Evolutionary conservation across 2,797 vertebrate genomes (phyloP).

Genomic region (Rhinoraja longicauda): DNA sequence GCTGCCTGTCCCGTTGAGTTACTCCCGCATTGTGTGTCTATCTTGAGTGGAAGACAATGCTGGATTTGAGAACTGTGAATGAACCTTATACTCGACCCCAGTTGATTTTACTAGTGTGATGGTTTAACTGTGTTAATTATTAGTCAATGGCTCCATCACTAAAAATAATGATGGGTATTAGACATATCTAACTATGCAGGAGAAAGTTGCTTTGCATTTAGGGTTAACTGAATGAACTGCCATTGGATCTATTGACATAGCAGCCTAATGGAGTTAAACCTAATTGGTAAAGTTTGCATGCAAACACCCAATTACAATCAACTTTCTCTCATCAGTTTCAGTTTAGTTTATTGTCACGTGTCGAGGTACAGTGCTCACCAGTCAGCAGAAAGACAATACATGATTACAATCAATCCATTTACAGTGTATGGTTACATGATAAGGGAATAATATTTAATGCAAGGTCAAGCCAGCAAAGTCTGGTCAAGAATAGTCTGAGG

Average conservation of each 20-base stretch:
- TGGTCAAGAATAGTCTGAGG: too few relatives aligned
- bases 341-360: too few relatives aligned
- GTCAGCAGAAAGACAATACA: too few relatives aligned
- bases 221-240: neutral
- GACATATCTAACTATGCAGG: neutral
- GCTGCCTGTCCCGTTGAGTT: too few relatives aligned
- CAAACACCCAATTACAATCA: neutral
- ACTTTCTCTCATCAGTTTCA: too few relatives aligned
- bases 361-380: too few relatives aligned
- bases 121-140: neutral
- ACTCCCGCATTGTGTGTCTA: too few relatives aligned
- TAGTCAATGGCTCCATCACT: neutral
- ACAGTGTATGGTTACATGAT: too few relatives aligned
- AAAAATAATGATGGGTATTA: neutral
- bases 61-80: neutral
- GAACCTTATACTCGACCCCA: too few relatives aligned
- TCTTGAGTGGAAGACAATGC: neutral
- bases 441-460: too few relatives aligned
- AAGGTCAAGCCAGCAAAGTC: too few relatives aligned
- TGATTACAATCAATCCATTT: too few relatives aligned
- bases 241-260: neutral
- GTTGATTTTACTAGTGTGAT: neutral
- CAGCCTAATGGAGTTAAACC: neutral
- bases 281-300: neutral
- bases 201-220: neutral